Evolutionary conservation across 2,113 vertebrate genomes (phyloP), one percentile per base, ranked within the genome.

Genomic region (Herpetotheres cachinnans): DNA sequence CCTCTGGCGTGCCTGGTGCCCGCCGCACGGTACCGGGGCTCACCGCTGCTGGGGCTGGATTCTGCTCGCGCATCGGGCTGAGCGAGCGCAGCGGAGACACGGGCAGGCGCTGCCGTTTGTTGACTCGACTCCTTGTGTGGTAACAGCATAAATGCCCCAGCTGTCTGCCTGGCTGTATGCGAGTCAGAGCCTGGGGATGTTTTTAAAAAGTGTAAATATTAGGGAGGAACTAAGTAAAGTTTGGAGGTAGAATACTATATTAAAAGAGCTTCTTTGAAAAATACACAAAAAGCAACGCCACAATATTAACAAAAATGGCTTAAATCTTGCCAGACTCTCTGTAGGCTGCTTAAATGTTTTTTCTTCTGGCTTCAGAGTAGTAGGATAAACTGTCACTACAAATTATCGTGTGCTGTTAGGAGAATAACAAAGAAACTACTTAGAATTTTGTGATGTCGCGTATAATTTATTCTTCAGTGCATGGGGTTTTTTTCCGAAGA

Each of bases 61-160:
- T 29, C 44, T 15, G 52, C 44, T 44, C 3, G 1, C 21, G 0
- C 2, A 9, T 32, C 63, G 6, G 63, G 2, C 55, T 10, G 80
- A 29, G 2, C 0, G 17, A 16, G 54, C 20, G 63, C 46, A 7
- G 46, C 2, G 2, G 50, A 13, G 69, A 25, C 7, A 0, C 1
- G 1, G 46, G 54, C 72, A 25, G 49, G 5, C 8, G 5, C 18
- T 55, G 58, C 42, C 21, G 49, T 10, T 10, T 13, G 32, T 27
- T 7, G 32, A 7, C 59, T 40, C 72, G 1, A 0, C 61, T 16
- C 8, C 61, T 18, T 29, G n/a, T 42, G 71, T 54, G 74, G 55
- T 22, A 24, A 7, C 1, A 22, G 27, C 15, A 0, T 6, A 21
- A 49, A 25, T 8, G 30, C 49, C 55, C 9, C 69, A n/a, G 65